These are phyloP conservation scores for Serinus canaria DNA, from an alignment of 2,113 vertebrate genomes.

Conservation along the genomic window DNA sequence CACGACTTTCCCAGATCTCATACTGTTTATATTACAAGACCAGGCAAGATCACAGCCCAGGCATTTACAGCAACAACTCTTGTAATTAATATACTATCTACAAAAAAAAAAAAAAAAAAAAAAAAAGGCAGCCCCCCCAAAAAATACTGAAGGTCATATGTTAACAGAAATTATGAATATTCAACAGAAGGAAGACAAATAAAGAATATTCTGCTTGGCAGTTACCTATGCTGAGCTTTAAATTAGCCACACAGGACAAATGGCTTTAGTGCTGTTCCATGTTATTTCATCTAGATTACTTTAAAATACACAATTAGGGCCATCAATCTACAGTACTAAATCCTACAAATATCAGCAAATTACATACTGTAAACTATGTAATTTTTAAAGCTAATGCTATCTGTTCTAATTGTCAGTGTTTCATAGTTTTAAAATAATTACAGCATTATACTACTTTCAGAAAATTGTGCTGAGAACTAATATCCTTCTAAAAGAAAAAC, in stretches of 20 bases:
- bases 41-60: not conserved
- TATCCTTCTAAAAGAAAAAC: not conserved
- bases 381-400: constrained; percentile 19
- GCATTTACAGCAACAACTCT: not conserved
- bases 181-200: not conserved
- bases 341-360: constrained; percentile 47
- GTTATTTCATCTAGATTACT: constrained; percentile 15
- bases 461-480: not conserved
- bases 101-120: not conserved
- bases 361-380: not conserved
- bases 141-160: not conserved
- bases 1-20: not conserved
- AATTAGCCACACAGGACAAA: constrained; percentile 17
- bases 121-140: not conserved
- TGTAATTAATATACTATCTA: not conserved
- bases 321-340: constrained; percentile 14
- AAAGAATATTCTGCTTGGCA: not conserved
- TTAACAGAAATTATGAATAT: not conserved
- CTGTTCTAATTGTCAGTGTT: not conserved
- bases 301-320: not conserved
- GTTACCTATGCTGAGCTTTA: not conserved
- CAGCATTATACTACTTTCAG: not conserved
- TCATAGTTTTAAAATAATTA: not conserved
- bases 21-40: not conserved
- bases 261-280: not conserved